phyloP scores from a whole-genome alignment of 2,888 invertebrate species.

The Cheilosia impressa region DNA sequence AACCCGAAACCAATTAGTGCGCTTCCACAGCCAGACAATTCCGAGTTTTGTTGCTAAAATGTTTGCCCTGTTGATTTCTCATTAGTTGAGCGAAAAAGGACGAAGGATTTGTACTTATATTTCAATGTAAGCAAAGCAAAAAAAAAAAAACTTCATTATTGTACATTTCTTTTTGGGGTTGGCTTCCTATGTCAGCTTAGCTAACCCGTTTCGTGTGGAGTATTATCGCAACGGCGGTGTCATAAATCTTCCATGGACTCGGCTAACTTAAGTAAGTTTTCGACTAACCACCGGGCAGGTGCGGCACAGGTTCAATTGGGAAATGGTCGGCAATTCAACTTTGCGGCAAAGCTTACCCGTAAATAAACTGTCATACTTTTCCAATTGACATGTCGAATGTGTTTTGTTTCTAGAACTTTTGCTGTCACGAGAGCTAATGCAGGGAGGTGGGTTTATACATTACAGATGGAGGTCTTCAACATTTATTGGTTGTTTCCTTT shows the following conservation, averaged over 20 bases:
- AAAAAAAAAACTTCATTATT: constrained; percentile 3
- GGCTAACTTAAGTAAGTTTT: constrained; percentile 25
- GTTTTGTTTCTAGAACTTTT: not conserved
- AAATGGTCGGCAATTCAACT: not conserved
- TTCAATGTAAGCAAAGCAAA: not conserved
- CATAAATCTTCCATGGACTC: constrained; percentile 29
- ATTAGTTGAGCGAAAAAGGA: constrained; percentile 9
- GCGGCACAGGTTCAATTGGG: not conserved
- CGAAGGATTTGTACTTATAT: constrained; percentile 2
- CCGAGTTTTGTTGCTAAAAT: not conserved
- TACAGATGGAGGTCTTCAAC: no score
- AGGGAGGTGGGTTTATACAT: no score
- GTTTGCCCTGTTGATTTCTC: constrained; percentile 20
- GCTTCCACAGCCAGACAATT: not conserved
- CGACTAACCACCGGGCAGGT: constrained; percentile 13
- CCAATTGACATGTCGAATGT: constrained; percentile 17
- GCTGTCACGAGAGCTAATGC: no score
- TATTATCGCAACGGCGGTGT: constrained; percentile 19
- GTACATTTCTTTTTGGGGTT: constrained; percentile 13
- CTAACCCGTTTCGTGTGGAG: constrained; percentile 28
- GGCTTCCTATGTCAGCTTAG: constrained; percentile 29
- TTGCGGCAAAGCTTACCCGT: not conserved
- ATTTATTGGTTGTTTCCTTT: no score
- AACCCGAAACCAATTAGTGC: constrained; percentile 6
- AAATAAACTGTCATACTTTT: constrained; percentile 35